Base-by-base conservation (phyloP, 2,888 invertebrate genomes). In the Tachina lurida region DNA sequence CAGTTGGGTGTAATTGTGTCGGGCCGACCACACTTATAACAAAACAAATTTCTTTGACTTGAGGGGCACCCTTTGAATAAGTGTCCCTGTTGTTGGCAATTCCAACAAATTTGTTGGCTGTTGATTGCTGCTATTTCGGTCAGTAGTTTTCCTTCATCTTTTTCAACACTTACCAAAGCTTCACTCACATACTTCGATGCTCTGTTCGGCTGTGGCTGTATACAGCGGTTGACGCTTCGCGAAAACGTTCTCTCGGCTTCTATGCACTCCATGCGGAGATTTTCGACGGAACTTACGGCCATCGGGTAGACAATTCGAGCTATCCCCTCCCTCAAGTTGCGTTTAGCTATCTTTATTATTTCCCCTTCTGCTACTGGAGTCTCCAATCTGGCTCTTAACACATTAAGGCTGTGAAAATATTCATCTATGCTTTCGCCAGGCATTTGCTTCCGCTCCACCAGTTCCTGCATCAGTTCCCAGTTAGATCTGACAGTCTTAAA, bases 391-490 rank as follows among this genome's bases (percentile, higher is more conserved):
- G 56, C 56, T 3, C 65, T 41, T 1, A 76, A 19, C 10, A 43
- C n/a, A 10, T 15, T 19, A 15, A 65, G 54, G 5, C 3, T 13
- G 19, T 56, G 17, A 12, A 76, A 76, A 22, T 13, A 76, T 7
- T 17, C 5, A 43, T 75, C 74, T 2, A 75, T 13, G 1, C 41
- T 13, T 19, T 75, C 74, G 8, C 4, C 15, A 15, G 45, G 22
- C 2, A 56, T 41, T 45, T 75, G 54, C n/a, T 56, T 63, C n/a
- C 65, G 41, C 7, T 75, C 43, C 3, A 54, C 47, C 22, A 75
- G 10, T 15, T 65, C 75, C 2, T 45, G n/a, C 74, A 75, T 63
- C 3, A 75, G 4, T 19, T 63, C 63, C 12, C 63, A 75, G 41
- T 63, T 75, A 2, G 63, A 65, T 5, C 31, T 62, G 3, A 13